Conservation (phyloP, 2,113 vertebrate genomes). For the Calidris pugnax region DNA sequence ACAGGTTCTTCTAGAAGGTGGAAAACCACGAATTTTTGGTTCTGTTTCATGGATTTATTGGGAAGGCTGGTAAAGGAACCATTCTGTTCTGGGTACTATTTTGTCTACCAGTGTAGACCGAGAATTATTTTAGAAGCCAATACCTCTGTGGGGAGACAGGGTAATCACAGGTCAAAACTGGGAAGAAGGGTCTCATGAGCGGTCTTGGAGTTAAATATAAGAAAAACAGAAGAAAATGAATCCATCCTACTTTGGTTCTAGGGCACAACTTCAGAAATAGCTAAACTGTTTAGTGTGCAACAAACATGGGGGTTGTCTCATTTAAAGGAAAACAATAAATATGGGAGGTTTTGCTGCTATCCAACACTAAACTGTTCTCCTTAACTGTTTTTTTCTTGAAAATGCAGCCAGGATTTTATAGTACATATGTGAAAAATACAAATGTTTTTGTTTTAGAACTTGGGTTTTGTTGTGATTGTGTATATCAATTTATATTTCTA, state of each 20-base stretch:
- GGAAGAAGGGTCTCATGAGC: not conserved
- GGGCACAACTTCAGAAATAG: not conserved
- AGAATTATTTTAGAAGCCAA: not conserved
- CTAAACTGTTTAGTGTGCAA: not conserved
- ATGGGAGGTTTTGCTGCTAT: constrained; percentile 8
- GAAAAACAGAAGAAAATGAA: not conserved
- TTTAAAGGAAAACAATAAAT: not conserved
- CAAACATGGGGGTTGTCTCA: not conserved
- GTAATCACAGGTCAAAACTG: not conserved
- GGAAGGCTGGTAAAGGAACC: not conserved
- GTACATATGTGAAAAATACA: not conserved
- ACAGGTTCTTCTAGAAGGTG: not conserved
- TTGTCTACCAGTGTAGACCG: not conserved
- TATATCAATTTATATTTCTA: constrained; percentile 24
- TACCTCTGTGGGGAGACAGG: not conserved
- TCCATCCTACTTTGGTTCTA: not conserved
- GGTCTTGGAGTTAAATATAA: not conserved
- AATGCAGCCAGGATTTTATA: constrained; percentile 27
- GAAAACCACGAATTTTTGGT: not conserved
- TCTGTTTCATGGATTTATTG: not conserved
- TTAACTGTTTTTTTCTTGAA: constrained; percentile 27
- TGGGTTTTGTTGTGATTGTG: constrained; percentile 33
- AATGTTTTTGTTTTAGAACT: constrained; percentile 43
- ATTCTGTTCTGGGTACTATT: not conserved
- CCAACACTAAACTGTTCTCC: not conserved